Evolutionary conservation across 2,113 vertebrate genomes (phyloP).

Genomic region (Emberiza fucata): DNA sequence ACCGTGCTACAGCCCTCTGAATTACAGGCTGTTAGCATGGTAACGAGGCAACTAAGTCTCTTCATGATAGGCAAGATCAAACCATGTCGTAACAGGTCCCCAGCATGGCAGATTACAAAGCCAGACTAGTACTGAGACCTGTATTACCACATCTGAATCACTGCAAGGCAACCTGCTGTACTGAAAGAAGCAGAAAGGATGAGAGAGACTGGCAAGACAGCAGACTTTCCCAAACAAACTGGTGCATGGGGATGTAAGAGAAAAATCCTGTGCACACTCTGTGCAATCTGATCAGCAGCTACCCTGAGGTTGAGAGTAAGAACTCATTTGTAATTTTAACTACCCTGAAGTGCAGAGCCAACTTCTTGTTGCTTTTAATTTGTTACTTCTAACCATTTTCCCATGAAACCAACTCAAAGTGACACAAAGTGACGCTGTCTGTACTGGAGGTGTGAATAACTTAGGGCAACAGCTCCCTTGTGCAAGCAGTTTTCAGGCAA

Average conservation of each 20-base stretch:
- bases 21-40: constrained; percentile 16
- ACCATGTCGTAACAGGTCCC: neutral
- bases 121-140: neutral
- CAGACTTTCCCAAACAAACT: neutral
- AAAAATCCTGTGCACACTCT: neutral
- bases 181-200: neutral
- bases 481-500: neutral
- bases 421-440: neutral
- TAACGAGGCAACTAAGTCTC: constrained; percentile 14
- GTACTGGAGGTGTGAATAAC: neutral
- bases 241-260: neutral
- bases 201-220: neutral
- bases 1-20: neutral
- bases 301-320: neutral
- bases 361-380: neutral
- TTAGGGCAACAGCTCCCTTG: neutral
- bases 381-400: neutral
- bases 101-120: neutral
- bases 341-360: neutral
- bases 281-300: neutral
- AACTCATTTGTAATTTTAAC: neutral
- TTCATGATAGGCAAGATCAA: constrained; percentile 9
- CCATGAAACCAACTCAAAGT: neutral
- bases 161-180: neutral
- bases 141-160: neutral